phyloP scores from a whole-genome alignment of 2,113 vertebrate species.

The Numida meleagris region DNA sequence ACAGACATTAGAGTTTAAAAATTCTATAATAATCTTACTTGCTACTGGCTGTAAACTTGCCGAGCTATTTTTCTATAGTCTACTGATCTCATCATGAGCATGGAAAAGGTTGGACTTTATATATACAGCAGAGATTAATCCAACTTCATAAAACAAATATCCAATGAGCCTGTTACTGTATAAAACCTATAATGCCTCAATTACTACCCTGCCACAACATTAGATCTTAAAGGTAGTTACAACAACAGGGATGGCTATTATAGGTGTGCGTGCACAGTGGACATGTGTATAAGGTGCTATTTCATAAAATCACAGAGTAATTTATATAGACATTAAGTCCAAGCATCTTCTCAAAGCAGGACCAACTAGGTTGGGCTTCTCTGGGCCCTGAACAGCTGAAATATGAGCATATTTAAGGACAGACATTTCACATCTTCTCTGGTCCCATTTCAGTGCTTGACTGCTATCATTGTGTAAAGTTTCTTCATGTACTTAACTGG shows the following conservation, averaged over 20 bases:
- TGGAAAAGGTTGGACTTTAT: not conserved
- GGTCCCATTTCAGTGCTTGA: not conserved
- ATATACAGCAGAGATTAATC: not conserved
- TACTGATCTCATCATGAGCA: not conserved
- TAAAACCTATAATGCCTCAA: not conserved
- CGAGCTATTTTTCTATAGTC: not conserved
- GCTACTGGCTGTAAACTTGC: not conserved
- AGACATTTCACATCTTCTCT: not conserved
- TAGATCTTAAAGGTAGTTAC: not conserved
- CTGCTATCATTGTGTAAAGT: not conserved
- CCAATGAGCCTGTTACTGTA: not conserved
- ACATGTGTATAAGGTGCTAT: not conserved
- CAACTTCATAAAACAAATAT: not conserved
- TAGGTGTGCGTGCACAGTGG: not conserved
- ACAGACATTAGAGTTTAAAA: not conserved
- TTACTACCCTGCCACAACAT: not conserved
- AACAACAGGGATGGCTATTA: not conserved
- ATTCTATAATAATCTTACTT: not conserved
- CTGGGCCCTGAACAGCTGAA: not conserved
- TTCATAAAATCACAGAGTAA: not conserved
- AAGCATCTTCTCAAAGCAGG: not conserved
- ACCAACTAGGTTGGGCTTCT: not conserved
- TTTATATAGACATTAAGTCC: not conserved
- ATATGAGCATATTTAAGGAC: not conserved
- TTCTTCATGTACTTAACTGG: not conserved